Evolutionary conservation across 2,113 vertebrate species (phyloP).

Genomic region (Ahaetulla prasina): DNA sequence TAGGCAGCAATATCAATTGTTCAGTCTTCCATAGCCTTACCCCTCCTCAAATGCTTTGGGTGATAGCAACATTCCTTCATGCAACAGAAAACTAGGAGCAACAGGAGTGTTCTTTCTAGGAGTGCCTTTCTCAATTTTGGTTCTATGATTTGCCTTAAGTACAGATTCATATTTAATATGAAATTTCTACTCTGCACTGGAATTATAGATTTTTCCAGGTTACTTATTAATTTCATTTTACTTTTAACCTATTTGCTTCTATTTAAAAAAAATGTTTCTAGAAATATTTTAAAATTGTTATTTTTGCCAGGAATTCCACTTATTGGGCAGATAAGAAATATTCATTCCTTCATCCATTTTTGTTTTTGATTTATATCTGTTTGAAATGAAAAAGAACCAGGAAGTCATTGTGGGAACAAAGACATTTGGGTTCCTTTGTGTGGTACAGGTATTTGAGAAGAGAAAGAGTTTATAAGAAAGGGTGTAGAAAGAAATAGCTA

Average conservation of each 20-base stretch:
- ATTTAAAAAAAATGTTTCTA: not conserved
- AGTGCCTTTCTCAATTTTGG: not conserved
- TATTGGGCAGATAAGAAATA: not conserved
- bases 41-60: not conserved
- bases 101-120: not conserved
- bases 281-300: not conserved
- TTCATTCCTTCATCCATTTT: not conserved
- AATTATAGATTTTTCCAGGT: not conserved
- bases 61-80: not conserved
- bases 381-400: not conserved
- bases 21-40: not conserved
- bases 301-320: not conserved
- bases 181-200: not conserved
- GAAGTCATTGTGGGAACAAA: not conserved
- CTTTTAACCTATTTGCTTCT: not conserved
- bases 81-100: not conserved
- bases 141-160: not conserved
- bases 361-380: not conserved
- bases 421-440: not conserved
- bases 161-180: not conserved
- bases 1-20: not conserved
- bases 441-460: not conserved
- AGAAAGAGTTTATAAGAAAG: not conserved
- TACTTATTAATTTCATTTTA: not conserved
- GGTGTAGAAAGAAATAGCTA: not conserved